Evolutionary conservation across 1,140 invertebrate genomes (phyloP), one percentile per base, ranked within the genome.

Genomic region (Hypsibius dujardini): DNA sequence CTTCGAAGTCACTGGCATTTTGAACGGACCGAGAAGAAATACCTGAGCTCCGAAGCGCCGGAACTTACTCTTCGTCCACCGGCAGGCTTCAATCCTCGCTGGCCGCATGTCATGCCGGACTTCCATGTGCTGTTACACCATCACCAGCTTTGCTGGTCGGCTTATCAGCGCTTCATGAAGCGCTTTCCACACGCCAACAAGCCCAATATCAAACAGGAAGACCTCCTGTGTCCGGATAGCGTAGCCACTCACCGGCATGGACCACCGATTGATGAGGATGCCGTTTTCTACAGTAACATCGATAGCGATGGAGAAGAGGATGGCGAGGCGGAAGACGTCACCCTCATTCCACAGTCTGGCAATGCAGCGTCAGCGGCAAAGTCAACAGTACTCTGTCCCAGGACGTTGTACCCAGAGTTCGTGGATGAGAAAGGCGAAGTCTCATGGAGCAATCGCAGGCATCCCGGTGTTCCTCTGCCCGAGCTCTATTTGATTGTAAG

Each of bases 21-120:
- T n/a, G 50, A 56, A 56, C 50, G 50, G n/a, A 56, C 50, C 50
- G 50, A 56, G n/a, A 56, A n/a, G n/a, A 7, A n/a, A n/a, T 56
- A 56, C 50, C 50, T 56, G 7, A 56, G n/a, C 50, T 56, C 50
- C n/a, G 50, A 56, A 56, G n/a, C n/a, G 7, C 50, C 50, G 7
- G 50, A 56, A 56, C n/a, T 56, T n/a, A 56, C 50, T 7, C 7
- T 56, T n/a, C 50, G 50, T n/a, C 50, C 50, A n/a, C 50, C n/a
- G 7, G 7, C 50, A 56, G 7, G 7, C n/a, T 7, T 12, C 50
- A n/a, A n/a, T n/a, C 50, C n/a, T 56, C 50, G n/a, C 50, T 56
- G 50, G 50, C 50, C 50, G 7, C 7, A 7, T 12, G 50, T n/a
- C 50, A 56, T 56, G 50, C 50, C 50, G 7, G 50, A 56, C n/a